phyloP scores from a whole-genome alignment of 1,140 invertebrate species.

The Grapholita molesta region DNA sequence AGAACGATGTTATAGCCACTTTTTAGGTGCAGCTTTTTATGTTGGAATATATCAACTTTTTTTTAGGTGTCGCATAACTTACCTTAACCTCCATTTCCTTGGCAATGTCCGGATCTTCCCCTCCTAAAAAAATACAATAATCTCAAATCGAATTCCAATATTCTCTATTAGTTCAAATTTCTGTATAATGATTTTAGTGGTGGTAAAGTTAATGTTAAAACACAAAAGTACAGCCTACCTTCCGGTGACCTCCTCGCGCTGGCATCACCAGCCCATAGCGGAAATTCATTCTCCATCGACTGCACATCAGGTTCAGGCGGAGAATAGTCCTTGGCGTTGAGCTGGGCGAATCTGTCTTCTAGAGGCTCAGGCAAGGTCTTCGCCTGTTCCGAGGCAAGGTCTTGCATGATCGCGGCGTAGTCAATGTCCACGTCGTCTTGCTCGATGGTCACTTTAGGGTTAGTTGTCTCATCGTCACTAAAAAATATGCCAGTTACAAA shows the following conservation, averaged over 20 bases:
- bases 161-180: too few relatives aligned
- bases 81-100: constrained; percentile 59
- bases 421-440: constrained; percentile 92
- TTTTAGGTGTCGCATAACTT: too few relatives aligned
- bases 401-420: constrained; percentile 9
- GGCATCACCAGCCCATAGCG: constrained; percentile 64
- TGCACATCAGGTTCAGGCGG: constrained; percentile 15
- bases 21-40: too few relatives aligned
- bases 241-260: constrained; percentile 73
- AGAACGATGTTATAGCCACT: too few relatives aligned
- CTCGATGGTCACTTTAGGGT: constrained; percentile 92
- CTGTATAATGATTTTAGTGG: too few relatives aligned
- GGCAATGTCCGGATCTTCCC: constrained; percentile 56
- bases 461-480: constrained; percentile 86
- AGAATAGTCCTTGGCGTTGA: constrained; percentile 13
- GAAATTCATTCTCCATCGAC: constrained; percentile 46
- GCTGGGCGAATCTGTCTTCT: constrained; percentile 26
- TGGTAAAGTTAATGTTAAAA: too few relatives aligned
- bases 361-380: constrained; percentile 19
- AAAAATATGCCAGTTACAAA: constrained; percentile 38
- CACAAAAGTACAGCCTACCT: constrained; percentile 44
- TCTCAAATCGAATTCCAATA: too few relatives aligned
- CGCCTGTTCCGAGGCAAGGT: background rate
- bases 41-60: too few relatives aligned
- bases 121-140: constrained; percentile 39